Evolutionary conservation across 2,888 invertebrate species (phyloP).

Genomic region (Eulithis testata): DNA sequence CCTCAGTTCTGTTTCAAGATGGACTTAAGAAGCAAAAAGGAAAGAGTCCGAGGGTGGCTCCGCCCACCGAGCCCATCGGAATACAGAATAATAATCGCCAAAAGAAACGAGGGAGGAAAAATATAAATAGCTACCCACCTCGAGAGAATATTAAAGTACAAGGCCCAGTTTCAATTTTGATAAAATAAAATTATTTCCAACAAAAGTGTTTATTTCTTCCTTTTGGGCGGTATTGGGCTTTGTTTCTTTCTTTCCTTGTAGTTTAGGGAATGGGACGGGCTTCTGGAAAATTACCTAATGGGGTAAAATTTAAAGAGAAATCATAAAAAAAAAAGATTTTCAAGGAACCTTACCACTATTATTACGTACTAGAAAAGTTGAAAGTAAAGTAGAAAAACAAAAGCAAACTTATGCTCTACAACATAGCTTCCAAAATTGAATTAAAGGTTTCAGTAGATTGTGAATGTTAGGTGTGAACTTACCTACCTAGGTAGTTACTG

Average conservation of each 20-base stretch:
- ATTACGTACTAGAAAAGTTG: too few species aligned
- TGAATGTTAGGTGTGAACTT: too few species aligned
- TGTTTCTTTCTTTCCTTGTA: conserved; percentile 34
- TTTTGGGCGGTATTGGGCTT: conserved; percentile 20
- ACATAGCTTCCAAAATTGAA: too few species aligned
- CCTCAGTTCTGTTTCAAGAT: conserved; percentile 75
- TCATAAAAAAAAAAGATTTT: too few species aligned
- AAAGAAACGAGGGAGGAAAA: conserved; percentile 82
- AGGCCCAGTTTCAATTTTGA: conserved; percentile 72
- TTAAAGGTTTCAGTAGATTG: too few species aligned
- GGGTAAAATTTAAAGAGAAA: too few species aligned
- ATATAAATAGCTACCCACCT: conserved; percentile 82
- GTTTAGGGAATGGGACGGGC: conserved; percentile 19
- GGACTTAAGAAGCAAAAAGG: conserved; percentile 85
- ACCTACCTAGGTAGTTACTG: too few species aligned
- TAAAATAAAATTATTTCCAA: conserved; percentile 74
- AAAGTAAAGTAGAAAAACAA: too few species aligned
- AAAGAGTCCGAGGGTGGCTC: conserved; percentile 77
- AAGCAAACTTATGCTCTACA: too few species aligned
- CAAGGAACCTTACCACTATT: too few species aligned
- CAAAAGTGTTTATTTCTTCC: conserved; percentile 21
- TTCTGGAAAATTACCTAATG: conserved; percentile 5
- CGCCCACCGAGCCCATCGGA: conserved; percentile 71
- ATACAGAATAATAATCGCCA: conserved; percentile 85
- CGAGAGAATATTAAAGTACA: conserved; percentile 78